Percentiles rank a stretch among this genome's conserved stretches.
Evolutionary conservation across 1,140 invertebrate species (phyloP).

Genomic region (Saccostrea echinata): DNA sequence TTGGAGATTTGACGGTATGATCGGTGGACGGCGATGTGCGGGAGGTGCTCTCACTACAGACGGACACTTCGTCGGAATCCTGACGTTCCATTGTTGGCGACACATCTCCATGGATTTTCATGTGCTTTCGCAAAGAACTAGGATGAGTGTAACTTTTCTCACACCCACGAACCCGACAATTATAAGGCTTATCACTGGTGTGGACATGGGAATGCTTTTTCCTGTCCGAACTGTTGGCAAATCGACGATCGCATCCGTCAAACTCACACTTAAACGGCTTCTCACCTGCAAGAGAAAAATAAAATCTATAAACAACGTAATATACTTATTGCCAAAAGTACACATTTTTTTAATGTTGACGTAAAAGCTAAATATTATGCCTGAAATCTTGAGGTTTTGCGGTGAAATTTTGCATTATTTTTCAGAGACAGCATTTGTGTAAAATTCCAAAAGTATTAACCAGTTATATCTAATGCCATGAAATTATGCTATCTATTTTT

Average conservation of each 20-base stretch:
- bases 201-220: conserved; percentile 99
- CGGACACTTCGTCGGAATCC: conserved; percentile 75
- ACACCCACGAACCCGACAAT: conserved; percentile 96
- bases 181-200: conserved; percentile 99
- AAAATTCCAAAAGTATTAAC: too few species aligned
- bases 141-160: conserved; percentile 99
- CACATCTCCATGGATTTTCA: conserved; percentile 91
- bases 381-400: too few species aligned
- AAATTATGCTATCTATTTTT: too few species aligned
- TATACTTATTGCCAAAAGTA: background rate
- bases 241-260: conserved; percentile 96
- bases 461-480: too few species aligned
- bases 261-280: conserved; percentile 99
- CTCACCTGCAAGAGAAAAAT: conserved; percentile 90
- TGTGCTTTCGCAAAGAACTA: conserved; percentile 97
- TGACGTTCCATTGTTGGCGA: conserved; percentile 78
- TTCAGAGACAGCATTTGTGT: too few species aligned
- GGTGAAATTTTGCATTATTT: too few species aligned
- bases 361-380: too few species aligned
- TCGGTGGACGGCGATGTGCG: conserved; percentile 64
- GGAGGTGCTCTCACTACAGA: conserved; percentile 58
- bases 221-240: conserved; percentile 98
- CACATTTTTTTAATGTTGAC: background rate
- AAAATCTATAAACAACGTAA: background rate
- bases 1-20: conserved; percentile 50